phyloP scores from a whole-genome alignment of 2,888 invertebrate species.

The Xylophagus ater region DNA sequence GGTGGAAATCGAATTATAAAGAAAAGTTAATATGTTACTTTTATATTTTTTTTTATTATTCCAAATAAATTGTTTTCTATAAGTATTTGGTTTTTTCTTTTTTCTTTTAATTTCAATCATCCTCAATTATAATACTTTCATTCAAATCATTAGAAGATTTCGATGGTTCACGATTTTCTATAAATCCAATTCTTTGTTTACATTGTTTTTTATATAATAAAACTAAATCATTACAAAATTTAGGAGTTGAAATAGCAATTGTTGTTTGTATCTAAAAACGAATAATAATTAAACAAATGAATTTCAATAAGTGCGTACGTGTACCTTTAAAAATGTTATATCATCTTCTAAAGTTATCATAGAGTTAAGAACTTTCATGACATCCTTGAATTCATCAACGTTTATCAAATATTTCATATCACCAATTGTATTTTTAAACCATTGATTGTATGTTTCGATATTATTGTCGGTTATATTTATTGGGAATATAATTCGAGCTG shows the following conservation, averaged over 20 bases:
- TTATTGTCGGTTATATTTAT: not conserved
- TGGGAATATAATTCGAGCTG: slow-evolving; percentile 25
- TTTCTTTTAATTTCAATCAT: not conserved
- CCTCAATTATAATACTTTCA: slow-evolving; percentile 12
- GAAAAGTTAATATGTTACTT: no score
- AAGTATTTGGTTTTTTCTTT: not conserved
- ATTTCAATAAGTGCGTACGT: not conserved
- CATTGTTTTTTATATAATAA: slow-evolving; percentile 31
- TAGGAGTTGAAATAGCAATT: slow-evolving; percentile 29
- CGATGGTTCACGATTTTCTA: not conserved
- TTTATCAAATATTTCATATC: slow-evolving; percentile 32
- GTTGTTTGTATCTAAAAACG: slow-evolving; percentile 27
- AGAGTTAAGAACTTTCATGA: slow-evolving; percentile 25
- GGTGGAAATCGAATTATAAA: slow-evolving; percentile 30
- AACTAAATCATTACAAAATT: slow-evolving; percentile 30
- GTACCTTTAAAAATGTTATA: slow-evolving; percentile 29
- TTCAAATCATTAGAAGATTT: slow-evolving; percentile 2
- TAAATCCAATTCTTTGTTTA: not conserved
- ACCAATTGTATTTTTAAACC: slow-evolving; percentile 34
- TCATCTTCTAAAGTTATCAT: slow-evolving; percentile 29
- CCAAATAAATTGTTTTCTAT: not conserved
- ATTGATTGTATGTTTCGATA: slow-evolving; percentile 18
- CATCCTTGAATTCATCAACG: slow-evolving; percentile 26
- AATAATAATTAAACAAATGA: not conserved
- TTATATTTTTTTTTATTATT: no score